Percentiles rank a stretch among this genome's conserved stretches.
These are phyloP conservation scores for Agonum fuliginosum DNA, from an alignment of 2,888 invertebrate genomes.

Conservation along the genomic window DNA sequence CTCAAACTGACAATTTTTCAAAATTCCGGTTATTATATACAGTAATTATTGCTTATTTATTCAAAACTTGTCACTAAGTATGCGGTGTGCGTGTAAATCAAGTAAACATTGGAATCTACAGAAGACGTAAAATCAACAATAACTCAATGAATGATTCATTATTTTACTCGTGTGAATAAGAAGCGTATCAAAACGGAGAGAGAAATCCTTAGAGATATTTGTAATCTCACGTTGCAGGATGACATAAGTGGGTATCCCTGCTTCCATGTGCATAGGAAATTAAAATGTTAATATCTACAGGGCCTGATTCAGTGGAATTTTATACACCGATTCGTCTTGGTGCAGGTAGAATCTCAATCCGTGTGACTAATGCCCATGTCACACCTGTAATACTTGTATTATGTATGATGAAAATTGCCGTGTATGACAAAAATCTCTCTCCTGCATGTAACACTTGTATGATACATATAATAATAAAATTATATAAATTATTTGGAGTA, in stretches of 20 bases:
- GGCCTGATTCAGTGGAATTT: not conserved
- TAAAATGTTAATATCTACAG: not conserved
- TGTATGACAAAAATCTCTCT: too few relatives aligned
- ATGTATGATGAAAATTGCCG: too few relatives aligned
- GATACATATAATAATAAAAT: too few relatives aligned
- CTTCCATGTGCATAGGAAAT: constrained; percentile 28
- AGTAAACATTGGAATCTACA: constrained; percentile 38
- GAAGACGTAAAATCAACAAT: constrained; percentile 48
- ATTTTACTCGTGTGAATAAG: constrained; percentile 20
- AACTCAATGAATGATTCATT: constrained; percentile 52
- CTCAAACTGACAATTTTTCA: constrained; percentile 6
- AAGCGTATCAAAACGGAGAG: not conserved
- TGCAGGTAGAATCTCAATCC: too few relatives aligned
- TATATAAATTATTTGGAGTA: too few relatives aligned
- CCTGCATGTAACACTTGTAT: too few relatives aligned
- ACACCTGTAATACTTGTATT: too few relatives aligned
- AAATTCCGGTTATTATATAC: constrained; percentile 39
- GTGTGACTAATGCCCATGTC: too few relatives aligned
- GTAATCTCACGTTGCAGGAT: constrained; percentile 15
- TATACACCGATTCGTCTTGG: not conserved
- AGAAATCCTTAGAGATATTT: not conserved
- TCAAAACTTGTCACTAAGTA: constrained; percentile 1
- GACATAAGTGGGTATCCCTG: constrained; percentile 51
- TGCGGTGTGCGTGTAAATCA: constrained; percentile 42
- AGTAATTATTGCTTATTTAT: constrained; percentile 33